Conservation (phyloP, 2,113 vertebrate species). For the Hyperoodon ampullatus region DNA sequence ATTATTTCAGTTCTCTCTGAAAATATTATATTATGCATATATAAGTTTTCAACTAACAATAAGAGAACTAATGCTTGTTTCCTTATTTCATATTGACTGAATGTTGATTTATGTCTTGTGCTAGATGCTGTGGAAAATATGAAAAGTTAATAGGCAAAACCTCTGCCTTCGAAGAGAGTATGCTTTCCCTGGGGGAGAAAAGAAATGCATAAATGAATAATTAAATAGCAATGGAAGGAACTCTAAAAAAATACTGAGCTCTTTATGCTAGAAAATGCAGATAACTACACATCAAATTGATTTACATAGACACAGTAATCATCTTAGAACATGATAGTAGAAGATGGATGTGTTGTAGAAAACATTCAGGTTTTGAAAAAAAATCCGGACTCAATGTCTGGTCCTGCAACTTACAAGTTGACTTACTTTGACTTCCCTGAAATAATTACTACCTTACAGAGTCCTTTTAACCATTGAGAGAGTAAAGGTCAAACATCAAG, state of each 20-base stretch:
- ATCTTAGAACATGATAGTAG: background rate
- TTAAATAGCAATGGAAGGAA: slow-evolving; percentile 17
- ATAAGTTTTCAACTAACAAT: slow-evolving; percentile 1
- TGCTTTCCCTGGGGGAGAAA: background rate
- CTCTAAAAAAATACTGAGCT: background rate
- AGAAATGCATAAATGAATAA: slow-evolving; percentile 14
- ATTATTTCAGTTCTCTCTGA: background rate
- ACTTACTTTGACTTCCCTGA: slow-evolving; percentile 7
- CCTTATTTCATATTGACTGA: background rate
- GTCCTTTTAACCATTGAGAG: background rate
- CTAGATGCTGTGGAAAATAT: slow-evolving; percentile 12
- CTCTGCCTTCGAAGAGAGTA: slow-evolving; percentile 4
- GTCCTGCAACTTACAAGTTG: background rate
- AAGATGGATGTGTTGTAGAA: background rate
- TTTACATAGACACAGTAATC: background rate
- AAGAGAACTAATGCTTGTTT: slow-evolving; percentile 1
- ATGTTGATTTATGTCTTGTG: background rate
- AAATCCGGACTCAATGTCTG: background rate
- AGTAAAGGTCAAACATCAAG: background rate
- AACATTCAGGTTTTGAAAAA: background rate
- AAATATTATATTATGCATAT: background rate
- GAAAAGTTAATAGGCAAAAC: background rate
- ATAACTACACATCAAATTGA: background rate
- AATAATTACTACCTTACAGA: background rate
- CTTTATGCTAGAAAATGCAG: background rate